These are phyloP conservation scores for Leptosomus discolor DNA, from an alignment of 2,113 vertebrate genomes.

Conservation along the genomic window DNA sequence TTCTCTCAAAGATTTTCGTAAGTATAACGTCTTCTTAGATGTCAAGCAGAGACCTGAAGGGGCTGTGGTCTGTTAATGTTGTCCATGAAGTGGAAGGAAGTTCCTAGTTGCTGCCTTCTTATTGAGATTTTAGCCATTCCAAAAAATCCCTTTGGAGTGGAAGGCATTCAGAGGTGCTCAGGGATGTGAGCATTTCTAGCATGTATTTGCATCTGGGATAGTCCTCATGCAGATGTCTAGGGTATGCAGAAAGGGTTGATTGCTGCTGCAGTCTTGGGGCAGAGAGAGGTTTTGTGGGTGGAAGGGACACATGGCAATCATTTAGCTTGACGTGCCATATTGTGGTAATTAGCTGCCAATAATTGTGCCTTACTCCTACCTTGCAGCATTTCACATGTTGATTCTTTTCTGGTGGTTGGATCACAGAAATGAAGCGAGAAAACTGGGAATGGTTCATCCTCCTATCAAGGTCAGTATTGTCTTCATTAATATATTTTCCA, in stretches of 20 bases:
- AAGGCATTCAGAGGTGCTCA: neutral
- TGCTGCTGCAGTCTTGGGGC: neutral
- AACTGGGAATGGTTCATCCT: neutral
- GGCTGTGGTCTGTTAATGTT: fast-evolving
- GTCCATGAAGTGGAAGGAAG: neutral
- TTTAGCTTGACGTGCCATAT: neutral
- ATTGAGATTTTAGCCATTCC: neutral
- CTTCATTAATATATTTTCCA: neutral
- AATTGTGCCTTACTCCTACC: neutral
- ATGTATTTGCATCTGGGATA: neutral
- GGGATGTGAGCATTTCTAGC: neutral
- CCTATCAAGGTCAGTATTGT: neutral
- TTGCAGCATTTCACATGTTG: neutral
- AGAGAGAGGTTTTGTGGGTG: neutral
- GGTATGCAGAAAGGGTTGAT: neutral
- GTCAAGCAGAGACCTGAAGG: neutral
- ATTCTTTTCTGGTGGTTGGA: neutral
- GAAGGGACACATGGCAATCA: neutral
- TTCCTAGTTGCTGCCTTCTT: neutral
- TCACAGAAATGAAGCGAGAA: neutral
- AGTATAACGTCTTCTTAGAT: neutral
- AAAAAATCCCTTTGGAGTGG: neutral
- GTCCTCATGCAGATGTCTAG: neutral
- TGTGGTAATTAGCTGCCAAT: neutral
- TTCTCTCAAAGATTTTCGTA: neutral